These are phyloP conservation scores for Dreissena rostriformis DNA, from an alignment of 1,140 invertebrate genomes.

Conservation along the genomic window DNA sequence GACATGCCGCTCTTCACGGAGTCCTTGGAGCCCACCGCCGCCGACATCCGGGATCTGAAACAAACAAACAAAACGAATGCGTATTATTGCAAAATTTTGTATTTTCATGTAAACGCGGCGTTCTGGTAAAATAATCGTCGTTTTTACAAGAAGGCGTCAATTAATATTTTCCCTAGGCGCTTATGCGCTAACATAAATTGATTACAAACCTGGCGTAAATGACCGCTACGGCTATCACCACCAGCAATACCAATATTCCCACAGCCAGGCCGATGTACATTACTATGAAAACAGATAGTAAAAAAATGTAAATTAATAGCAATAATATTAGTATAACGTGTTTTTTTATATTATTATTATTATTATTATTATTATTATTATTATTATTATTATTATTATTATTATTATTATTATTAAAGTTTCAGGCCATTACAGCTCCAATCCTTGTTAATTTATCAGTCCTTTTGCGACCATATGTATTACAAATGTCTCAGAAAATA, in stretches of 20 bases:
- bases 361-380: too few relatives aligned
- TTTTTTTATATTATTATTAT: too few relatives aligned
- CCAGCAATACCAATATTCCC: constrained; percentile 19
- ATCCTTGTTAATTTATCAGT: too few relatives aligned
- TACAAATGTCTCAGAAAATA: too few relatives aligned
- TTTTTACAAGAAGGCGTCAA: too few relatives aligned
- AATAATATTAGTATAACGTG: too few relatives aligned
- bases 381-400: too few relatives aligned
- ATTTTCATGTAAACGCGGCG: background rate
- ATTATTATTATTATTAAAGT: too few relatives aligned
- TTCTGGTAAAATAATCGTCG: background rate
- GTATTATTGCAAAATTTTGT: background rate
- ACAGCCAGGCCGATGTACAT: constrained; percentile 49
- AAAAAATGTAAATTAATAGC: too few relatives aligned
- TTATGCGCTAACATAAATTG: background rate
- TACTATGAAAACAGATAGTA: background rate
- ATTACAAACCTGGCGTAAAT: constrained; percentile 36
- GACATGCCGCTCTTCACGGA: background rate
- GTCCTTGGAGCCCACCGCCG: background rate
- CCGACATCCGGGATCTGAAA: constrained; percentile 1
- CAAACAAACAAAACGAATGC: background rate
- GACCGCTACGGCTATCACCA: constrained; percentile 17
- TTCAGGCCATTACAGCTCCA: too few relatives aligned
- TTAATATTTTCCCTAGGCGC: too few relatives aligned
- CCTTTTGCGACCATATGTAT: too few relatives aligned